These are phyloP conservation scores for Strix aluco DNA, from an alignment of 2,113 vertebrate genomes.

Conservation along the genomic window DNA sequence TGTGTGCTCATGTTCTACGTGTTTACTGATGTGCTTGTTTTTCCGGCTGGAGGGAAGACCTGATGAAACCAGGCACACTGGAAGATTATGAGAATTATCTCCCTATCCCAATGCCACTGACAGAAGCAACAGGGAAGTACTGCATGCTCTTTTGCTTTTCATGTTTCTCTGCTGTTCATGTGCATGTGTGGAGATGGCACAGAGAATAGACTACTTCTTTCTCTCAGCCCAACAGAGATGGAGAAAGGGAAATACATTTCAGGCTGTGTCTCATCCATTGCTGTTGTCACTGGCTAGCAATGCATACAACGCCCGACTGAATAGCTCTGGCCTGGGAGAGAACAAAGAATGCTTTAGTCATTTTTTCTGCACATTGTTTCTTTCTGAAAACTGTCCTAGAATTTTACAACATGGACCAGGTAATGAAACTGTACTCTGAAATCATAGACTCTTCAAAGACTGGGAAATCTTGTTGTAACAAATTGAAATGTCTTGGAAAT, in stretches of 20 bases:
- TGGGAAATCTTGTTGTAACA: not conserved
- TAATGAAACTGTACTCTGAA: not conserved
- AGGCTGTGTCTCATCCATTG: not conserved
- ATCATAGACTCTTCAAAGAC: not conserved
- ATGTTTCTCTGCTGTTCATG: not conserved
- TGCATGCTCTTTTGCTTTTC: not conserved
- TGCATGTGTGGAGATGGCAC: not conserved
- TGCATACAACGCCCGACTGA: not conserved
- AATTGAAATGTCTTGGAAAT: not conserved
- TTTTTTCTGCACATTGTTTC: not conserved
- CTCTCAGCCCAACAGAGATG: not conserved
- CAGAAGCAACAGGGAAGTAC: not conserved
- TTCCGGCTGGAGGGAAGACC: not conserved
- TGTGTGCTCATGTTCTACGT: not conserved
- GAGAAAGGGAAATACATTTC: not conserved
- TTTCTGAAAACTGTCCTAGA: not conserved
- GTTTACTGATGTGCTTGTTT: not conserved
- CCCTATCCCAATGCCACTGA: too few species aligned
- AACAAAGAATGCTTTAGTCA: not conserved
- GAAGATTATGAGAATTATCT: not conserved
- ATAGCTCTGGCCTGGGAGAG: not conserved
- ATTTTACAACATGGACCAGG: not conserved
- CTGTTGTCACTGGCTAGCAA: not conserved
- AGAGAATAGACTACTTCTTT: not conserved
- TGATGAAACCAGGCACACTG: not conserved